phyloP scores from a whole-genome alignment of 2,113 vertebrate species.

The Hymenochirus boettgeri region DNA sequence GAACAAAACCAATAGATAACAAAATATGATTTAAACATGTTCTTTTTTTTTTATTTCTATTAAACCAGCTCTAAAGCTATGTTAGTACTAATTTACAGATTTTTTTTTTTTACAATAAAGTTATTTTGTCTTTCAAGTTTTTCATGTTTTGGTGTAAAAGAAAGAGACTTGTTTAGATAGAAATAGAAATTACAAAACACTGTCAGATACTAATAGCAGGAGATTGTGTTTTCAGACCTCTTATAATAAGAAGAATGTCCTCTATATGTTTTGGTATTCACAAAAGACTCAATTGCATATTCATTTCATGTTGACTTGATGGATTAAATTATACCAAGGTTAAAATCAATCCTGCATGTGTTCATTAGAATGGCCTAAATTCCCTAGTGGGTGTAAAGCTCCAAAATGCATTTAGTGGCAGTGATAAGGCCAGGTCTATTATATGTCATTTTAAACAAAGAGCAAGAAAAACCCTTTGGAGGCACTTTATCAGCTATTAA shows the following conservation, averaged over 20 bases:
- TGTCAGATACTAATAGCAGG: constrained; percentile 68
- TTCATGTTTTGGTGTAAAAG: fast-evolving
- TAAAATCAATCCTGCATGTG: constrained; percentile 80
- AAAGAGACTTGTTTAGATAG: constrained; percentile 14
- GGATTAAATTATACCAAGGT: constrained; percentile 92
- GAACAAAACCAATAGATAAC: no score
- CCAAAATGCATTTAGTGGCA: constrained; percentile 80
- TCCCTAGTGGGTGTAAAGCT: constrained; percentile 68
- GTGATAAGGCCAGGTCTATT: constrained; percentile 90
- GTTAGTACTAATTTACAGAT: no score
- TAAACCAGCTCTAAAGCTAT: no score
- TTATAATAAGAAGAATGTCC: constrained; percentile 68
- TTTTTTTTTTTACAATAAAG: no score
- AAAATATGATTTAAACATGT: no score
- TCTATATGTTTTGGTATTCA: constrained; percentile 59
- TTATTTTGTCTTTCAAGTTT: neutral
- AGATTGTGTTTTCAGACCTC: constrained; percentile 62
- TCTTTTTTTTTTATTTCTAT: no score
- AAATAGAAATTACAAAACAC: constrained; percentile 23
- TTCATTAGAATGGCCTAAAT: constrained; percentile 76
- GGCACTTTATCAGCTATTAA: constrained; percentile 92
- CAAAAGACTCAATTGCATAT: constrained; percentile 76
- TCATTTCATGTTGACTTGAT: constrained; percentile 94
- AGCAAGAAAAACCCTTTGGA: constrained; percentile 81
- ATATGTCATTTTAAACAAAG: constrained; percentile 97